Base-by-base conservation (phyloP, 2,113 vertebrate species). In the Oreamnos americanus region DNA sequence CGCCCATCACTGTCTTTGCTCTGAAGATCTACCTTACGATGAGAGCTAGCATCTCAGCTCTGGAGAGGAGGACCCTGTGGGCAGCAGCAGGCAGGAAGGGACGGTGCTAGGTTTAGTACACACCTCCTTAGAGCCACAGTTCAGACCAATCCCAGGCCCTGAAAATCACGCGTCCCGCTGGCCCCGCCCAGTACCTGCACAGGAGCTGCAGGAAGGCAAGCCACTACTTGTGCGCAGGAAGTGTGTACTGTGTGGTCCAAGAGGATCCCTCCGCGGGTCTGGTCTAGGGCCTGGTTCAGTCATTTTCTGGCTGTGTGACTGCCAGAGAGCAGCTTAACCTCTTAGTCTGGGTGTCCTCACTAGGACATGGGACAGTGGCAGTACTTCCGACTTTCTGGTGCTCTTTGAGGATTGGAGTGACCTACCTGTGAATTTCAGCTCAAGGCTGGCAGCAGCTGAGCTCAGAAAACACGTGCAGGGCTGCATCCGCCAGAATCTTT, bases 171-270 rank as follows among this genome's bases (percentile, higher is more conserved):
- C 28, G 9, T 7, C n/a, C 28, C 36, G 12, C 39, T 1, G 79
- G 53, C 45, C 30, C 16, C 7, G 2, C 45, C 71, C 67, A 36
- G 60, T 47, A 14, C 55, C 25, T 1, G 19, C 4, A 19, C 26
- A n/a, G n/a, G 55, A 62, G 5, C 28, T 1, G 12, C 2, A 2
- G 30, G 0, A 60, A 8, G 74, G 53, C 25, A 7, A 12, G 16
- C 49, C 28, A 7, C 0, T 17, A 14, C 28, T 47, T 39, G 58
- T 11, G 3, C 1, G 47, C 21, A 1, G 0, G 30, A 1, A 0
- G 21, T 43, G 71, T 74, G 71, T 43, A 13, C 10, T 26, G 3
- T 10, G 1, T 19, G 3, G 47, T 28, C 15, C 23, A 2, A 28
- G 87, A 64, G 33, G 36, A 15, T 15, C 2, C 51, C 14, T 6